Percentiles rank a stretch among this genome's conserved stretches.
Conservation (phyloP, 1,140 invertebrate species). For the Drosophila grimshawi region DNA sequence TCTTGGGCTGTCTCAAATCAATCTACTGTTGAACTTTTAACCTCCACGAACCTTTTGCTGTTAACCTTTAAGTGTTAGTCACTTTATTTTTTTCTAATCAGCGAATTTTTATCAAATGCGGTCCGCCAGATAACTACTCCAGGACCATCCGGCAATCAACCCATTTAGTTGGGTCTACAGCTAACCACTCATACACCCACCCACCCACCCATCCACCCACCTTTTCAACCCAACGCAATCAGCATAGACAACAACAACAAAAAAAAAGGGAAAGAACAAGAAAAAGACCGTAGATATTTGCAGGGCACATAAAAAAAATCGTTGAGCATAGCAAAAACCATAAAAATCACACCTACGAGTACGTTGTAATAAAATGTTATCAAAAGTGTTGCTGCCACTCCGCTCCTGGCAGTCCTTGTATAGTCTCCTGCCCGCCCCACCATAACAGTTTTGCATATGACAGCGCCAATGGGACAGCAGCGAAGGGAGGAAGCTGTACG, state of each 20-base stretch:
- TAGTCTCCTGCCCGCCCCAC: background rate
- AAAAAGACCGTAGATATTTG: slow-evolving; percentile 34
- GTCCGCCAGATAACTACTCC: background rate
- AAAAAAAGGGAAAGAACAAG: background rate
- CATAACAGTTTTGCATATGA: slow-evolving; percentile 71
- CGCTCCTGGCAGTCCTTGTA: slow-evolving; percentile 42
- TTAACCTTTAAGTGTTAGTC: slow-evolving; percentile 8
- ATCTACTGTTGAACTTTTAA: slow-evolving; percentile 12
- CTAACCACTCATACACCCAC: background rate
- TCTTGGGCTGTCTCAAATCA: background rate
- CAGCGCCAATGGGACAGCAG: slow-evolving; percentile 49
- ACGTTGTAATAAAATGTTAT: slow-evolving; percentile 83
- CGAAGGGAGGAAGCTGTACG: slow-evolving; percentile 55
- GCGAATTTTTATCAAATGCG: slow-evolving; percentile 30
- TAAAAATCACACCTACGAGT: slow-evolving; percentile 83
- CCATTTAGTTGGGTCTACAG: slow-evolving; percentile 23
- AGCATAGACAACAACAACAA: slow-evolving; percentile 67
- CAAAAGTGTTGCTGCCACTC: slow-evolving; percentile 76
- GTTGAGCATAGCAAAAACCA: slow-evolving; percentile 80
- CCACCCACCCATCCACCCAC: background rate
- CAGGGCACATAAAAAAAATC: slow-evolving; percentile 60
- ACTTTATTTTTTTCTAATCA: slow-evolving; percentile 44
- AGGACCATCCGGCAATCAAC: slow-evolving; percentile 30
- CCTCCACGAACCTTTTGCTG: background rate
- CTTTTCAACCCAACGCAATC: slow-evolving; percentile 53